phyloP scores from a whole-genome alignment of 2,113 vertebrate genomes.

The Arizona elegans region DNA sequence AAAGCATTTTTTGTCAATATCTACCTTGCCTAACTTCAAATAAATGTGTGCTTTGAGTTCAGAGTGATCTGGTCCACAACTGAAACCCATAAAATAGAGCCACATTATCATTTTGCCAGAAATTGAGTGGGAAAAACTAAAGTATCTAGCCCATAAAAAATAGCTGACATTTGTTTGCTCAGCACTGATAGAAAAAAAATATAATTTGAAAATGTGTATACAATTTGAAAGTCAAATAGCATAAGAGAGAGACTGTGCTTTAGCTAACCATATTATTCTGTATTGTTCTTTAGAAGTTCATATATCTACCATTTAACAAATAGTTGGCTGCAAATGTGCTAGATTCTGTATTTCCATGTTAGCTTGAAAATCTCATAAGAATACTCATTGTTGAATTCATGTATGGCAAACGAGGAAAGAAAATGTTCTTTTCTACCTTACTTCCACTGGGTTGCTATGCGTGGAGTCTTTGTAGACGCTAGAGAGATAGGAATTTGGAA shows the following conservation, averaged over 20 bases:
- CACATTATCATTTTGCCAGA: conserved; percentile 31
- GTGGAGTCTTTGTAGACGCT: not conserved
- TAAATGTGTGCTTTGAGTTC: not conserved
- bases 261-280: conserved; percentile 5
- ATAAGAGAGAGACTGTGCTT: not conserved
- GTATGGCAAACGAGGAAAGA: not conserved
- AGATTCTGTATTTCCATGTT: conserved; percentile 10
- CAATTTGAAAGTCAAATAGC: conserved; percentile 27
- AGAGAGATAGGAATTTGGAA: not conserved
- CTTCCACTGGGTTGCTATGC: not conserved
- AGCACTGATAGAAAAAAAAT: not conserved
- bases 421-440: not conserved
- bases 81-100: conserved; percentile 16
- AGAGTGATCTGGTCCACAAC: not conserved
- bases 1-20: conserved; percentile 2
- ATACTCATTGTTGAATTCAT: not conserved
- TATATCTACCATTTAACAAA: conserved; percentile 2
- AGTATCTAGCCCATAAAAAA: conserved; percentile 16
- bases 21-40: conserved; percentile 30
- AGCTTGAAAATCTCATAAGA: not conserved
- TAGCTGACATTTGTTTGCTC: conserved; percentile 11
- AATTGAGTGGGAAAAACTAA: not conserved
- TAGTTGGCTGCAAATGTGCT: not conserved
- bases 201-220: not conserved
- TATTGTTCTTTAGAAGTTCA: conserved; percentile 8